phyloP scores from a whole-genome alignment of 1,140 invertebrate species.

The Homalodisca vitripennis region DNA sequence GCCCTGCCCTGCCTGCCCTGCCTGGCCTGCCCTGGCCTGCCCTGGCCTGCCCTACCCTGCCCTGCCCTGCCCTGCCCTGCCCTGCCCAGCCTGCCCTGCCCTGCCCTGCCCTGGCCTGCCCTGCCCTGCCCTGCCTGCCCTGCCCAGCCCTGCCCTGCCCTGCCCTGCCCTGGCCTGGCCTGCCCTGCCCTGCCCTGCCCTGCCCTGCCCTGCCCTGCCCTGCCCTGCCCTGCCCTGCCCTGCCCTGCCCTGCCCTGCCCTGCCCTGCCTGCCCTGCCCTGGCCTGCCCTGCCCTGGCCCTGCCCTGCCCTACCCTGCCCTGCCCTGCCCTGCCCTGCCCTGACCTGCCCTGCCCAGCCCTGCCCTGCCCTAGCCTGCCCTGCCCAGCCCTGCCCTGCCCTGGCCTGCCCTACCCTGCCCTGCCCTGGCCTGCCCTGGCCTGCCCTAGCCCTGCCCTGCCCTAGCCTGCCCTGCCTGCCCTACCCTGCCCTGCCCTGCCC shows the following conservation, averaged over 20 bases:
- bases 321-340: background rate
- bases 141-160: background rate
- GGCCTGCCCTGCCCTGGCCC: background rate
- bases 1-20: too few relatives aligned
- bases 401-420: background rate
- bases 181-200: background rate
- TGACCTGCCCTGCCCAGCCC: background rate
- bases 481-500: background rate
- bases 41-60: too few relatives aligned
- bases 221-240: background rate
- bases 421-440: background rate
- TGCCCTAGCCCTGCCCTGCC: background rate
- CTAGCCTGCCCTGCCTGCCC: too few relatives aligned
- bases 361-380: background rate
- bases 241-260: background rate
- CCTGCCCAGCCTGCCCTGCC: background rate
- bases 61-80: background rate
- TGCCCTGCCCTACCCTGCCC: background rate
- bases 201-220: background rate
- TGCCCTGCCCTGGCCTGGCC: background rate
- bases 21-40: too few relatives aligned
- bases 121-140: too few relatives aligned
- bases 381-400: background rate
- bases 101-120: background rate
- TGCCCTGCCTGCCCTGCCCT: too few relatives aligned